Evolutionary conservation across 2,888 invertebrate genomes (phyloP).

Genomic region (Netelia virgata): DNA sequence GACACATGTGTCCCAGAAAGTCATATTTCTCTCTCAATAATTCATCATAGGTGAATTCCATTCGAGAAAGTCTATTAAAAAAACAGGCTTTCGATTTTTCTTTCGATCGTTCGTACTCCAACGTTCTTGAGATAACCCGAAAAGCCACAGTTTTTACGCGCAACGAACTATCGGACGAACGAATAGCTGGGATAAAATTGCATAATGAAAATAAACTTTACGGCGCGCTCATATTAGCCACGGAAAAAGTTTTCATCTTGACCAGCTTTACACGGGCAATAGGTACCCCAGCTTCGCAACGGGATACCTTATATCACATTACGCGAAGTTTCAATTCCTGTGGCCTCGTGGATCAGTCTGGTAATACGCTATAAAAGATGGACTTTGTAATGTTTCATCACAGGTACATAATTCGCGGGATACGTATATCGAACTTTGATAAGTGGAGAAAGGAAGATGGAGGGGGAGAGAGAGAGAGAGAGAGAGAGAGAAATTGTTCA

Average conservation of each 20-base stretch:
- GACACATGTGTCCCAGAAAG: too few species aligned
- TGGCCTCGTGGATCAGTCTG: too few species aligned
- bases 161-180: not conserved
- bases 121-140: too few species aligned
- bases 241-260: slow-evolving; percentile 37
- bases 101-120: too few species aligned
- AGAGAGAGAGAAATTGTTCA: not conserved
- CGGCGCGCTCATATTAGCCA: slow-evolving; percentile 1
- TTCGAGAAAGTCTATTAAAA: too few species aligned
- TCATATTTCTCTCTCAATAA: too few species aligned
- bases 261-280: slow-evolving; percentile 9
- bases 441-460: slow-evolving; percentile 6
- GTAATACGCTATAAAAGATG: too few species aligned
- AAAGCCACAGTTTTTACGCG: not conserved
- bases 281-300: not conserved
- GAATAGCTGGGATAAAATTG: slow-evolving; percentile 6
- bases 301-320: slow-evolving; percentile 4
- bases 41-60: too few species aligned
- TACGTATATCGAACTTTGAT: not conserved
- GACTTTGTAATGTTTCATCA: too few species aligned
- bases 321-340: not conserved
- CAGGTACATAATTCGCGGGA: too few species aligned
- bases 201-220: slow-evolving; percentile 22
- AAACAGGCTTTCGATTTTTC: too few species aligned
- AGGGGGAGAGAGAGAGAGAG: not conserved